Conservation (phyloP, 2,113 vertebrate genomes). For the Pungitius pungitius region DNA sequence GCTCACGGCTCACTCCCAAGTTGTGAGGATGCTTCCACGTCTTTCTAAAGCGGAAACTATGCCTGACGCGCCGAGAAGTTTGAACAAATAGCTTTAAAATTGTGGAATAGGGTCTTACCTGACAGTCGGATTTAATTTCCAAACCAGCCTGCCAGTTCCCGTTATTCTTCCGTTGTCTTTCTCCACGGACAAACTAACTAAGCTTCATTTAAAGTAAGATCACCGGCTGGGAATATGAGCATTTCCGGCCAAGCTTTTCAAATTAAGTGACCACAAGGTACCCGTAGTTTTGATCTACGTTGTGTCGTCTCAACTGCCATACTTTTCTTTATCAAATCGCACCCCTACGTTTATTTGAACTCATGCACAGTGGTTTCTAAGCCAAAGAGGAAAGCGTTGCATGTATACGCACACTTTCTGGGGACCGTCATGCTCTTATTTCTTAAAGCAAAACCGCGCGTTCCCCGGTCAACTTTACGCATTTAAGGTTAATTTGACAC, state of each 20-base stretch:
- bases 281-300: no score
- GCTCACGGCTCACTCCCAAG: constrained; percentile 32
- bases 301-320: neutral
- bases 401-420: neutral
- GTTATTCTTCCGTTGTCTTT: constrained; percentile 52
- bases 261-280: constrained; percentile 35
- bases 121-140: constrained; percentile 30
- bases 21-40: constrained; percentile 44
- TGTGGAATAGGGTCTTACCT: constrained; percentile 14
- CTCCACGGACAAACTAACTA: neutral
- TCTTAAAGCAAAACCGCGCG: accelerated
- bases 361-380: neutral
- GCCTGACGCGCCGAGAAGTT: neutral
- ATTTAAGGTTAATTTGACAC: neutral
- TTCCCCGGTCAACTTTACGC: constrained; percentile 10
- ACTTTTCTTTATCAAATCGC: neutral
- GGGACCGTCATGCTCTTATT: constrained; percentile 20
- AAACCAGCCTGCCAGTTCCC: constrained; percentile 40
- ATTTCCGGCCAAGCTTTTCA: constrained; percentile 34
- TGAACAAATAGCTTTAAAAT: neutral
- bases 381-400: neutral
- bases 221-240: accelerated
- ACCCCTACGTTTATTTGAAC: neutral
- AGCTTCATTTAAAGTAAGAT: constrained; percentile 21
- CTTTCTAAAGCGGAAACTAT: constrained; percentile 25